Evolutionary conservation across 2,888 invertebrate genomes (phyloP).

Genomic region (Melanotus villosus): DNA sequence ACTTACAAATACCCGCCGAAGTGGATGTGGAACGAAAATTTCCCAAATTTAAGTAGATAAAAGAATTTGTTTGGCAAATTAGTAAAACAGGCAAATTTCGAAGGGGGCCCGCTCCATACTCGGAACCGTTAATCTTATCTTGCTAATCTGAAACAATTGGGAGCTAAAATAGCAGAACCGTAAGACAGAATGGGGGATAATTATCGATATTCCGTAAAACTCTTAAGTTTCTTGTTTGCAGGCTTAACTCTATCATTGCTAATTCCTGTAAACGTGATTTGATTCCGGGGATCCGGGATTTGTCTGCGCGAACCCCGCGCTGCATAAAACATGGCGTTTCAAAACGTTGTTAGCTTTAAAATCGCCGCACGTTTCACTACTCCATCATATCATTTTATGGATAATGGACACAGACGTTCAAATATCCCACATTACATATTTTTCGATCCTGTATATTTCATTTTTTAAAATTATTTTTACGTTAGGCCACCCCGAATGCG

Average conservation of each 20-base stretch:
- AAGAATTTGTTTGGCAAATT: slow-evolving; percentile 1
- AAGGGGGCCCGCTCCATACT: no score
- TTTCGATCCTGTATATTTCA: neutral
- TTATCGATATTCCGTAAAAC: slow-evolving; percentile 45
- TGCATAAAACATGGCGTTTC: slow-evolving; percentile 55
- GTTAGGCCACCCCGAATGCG: slow-evolving; percentile 13
- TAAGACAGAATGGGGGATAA: slow-evolving; percentile 29
- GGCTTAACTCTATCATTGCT: slow-evolving; percentile 55
- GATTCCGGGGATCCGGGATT: slow-evolving; percentile 52
- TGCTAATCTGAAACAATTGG: slow-evolving; percentile 21
- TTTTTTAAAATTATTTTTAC: slow-evolving; percentile 5
- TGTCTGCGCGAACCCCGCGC: slow-evolving; percentile 49
- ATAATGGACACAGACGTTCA: slow-evolving; percentile 46
- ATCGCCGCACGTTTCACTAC: slow-evolving; percentile 46
- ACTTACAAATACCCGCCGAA: slow-evolving; percentile 10
- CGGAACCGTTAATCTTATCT: slow-evolving; percentile 26
- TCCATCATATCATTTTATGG: slow-evolving; percentile 49
- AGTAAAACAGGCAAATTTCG: no score
- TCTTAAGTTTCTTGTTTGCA: slow-evolving; percentile 51
- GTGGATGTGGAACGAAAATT: neutral
- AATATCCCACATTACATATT: slow-evolving; percentile 40
- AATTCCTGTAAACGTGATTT: slow-evolving; percentile 55
- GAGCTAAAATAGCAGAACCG: slow-evolving; percentile 14
- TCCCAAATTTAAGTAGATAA: slow-evolving; percentile 11
- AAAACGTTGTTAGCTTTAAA: slow-evolving; percentile 45